Evolutionary conservation across 2,113 vertebrate genomes (phyloP).

Genomic region (Tragelaphus imberbis): DNA sequence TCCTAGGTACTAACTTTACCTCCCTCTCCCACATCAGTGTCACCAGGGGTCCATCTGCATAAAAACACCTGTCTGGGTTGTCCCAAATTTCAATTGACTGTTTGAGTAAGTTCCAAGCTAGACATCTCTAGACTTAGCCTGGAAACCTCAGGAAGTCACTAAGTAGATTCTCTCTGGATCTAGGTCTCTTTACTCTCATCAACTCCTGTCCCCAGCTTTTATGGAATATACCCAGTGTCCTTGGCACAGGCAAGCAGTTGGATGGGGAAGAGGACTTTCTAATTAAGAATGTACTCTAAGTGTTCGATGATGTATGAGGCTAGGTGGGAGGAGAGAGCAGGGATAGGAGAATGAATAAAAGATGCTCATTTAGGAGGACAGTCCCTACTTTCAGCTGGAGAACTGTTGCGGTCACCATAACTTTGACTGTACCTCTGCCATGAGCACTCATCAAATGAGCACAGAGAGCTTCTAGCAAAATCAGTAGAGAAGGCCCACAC

Average conservation of each 20-base stretch:
- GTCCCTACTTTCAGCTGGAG: slow-evolving; percentile 3
- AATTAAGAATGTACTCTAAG: slow-evolving; percentile 47
- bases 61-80: background rate
- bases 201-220: background rate
- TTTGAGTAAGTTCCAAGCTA: background rate
- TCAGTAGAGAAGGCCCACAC: background rate
- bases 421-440: background rate
- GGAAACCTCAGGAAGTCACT: slow-evolving; percentile 1
- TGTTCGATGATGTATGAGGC: slow-evolving; percentile 4
- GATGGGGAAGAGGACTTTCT: slow-evolving; percentile 32
- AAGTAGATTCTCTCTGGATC: slow-evolving; percentile 5
- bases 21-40: background rate
- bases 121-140: background rate
- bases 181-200: background rate
- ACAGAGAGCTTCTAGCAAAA: background rate
- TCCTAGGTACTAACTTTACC: background rate
- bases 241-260: slow-evolving; percentile 5
- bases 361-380: slow-evolving; percentile 50
- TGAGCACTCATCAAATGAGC: background rate
- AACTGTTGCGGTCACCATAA: slow-evolving; percentile 17
- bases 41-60: background rate
- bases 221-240: slow-evolving; percentile 26
- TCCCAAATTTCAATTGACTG: background rate
- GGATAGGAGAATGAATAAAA: slow-evolving; percentile 30
- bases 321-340: slow-evolving; percentile 41